phyloP scores from a whole-genome alignment of 2,113 vertebrate genomes.

The Falcunculus frontatus region DNA sequence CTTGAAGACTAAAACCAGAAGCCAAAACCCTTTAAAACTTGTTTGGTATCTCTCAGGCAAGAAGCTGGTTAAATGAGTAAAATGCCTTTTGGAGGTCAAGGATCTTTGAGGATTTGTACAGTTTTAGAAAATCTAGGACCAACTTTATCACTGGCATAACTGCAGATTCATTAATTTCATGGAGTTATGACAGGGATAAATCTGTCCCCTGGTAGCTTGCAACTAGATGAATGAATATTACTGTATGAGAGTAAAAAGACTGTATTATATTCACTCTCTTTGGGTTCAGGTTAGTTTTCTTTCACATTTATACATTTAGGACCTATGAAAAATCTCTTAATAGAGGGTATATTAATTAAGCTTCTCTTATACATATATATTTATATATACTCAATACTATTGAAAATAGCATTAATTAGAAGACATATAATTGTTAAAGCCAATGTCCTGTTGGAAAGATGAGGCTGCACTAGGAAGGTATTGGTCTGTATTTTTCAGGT shows the following conservation, averaged over 20 bases:
- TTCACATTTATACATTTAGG: background rate
- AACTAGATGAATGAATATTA: background rate
- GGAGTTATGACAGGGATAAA: background rate
- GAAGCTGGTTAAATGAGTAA: background rate
- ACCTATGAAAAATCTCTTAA: background rate
- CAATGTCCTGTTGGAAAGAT: background rate
- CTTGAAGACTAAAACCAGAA: background rate
- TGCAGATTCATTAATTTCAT: background rate
- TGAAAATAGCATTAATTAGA: conserved; percentile 21
- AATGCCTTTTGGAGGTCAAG: background rate
- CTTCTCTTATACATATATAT: background rate
- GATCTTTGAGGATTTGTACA: background rate
- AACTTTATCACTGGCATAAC: background rate
- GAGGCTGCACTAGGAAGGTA: background rate
- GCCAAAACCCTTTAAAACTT: background rate
- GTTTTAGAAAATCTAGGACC: background rate
- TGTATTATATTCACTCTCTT: background rate
- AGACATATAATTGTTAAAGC: background rate
- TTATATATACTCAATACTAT: background rate
- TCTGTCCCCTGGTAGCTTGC: background rate
- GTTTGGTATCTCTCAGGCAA: background rate
- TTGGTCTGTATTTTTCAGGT: conserved; percentile 50
- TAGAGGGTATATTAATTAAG: background rate
- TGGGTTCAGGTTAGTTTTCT: background rate
- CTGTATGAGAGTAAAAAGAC: background rate